A percentile compares a stretch with the other conserved stretches of the same genome.
phyloP scores from a whole-genome alignment of 2,888 invertebrate species.

The Drosophila setosimentum region DNA sequence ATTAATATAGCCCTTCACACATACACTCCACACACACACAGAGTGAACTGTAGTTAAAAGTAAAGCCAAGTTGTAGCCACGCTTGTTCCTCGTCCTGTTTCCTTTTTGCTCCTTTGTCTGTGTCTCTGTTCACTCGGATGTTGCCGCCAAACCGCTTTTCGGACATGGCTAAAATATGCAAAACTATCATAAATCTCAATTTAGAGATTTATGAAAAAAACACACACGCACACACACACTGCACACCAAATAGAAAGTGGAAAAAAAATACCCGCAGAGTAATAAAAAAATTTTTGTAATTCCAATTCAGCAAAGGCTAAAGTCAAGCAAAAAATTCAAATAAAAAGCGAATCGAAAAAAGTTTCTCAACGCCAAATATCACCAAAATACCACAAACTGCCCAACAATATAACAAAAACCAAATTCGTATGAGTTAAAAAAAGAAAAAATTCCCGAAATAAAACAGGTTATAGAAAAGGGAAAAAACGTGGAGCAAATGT shows the following conservation, averaged over 20 bases:
- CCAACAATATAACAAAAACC: conserved; percentile 68
- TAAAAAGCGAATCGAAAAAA: conserved; percentile 51
- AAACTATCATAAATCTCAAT: conserved; percentile 81
- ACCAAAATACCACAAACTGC: conserved; percentile 73
- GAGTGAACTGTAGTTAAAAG: conserved; percentile 53
- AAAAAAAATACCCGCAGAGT: conserved; percentile 56
- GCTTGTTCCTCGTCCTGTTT: conserved; percentile 20
- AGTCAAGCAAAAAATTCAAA: conserved; percentile 32
- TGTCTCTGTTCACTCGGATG: conserved; percentile 28
- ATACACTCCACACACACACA: conserved; percentile 16
- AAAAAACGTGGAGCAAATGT: conserved; percentile 34
- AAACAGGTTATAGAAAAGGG: conserved; percentile 24
- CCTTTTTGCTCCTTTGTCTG: conserved; percentile 21
- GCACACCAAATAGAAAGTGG: conserved; percentile 8
- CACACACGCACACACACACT: conserved; percentile 22
- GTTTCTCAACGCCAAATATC: conserved; percentile 72
- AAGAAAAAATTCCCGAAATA: not conserved
- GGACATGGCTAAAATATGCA: conserved; percentile 79
- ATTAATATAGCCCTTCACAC: conserved; percentile 63
- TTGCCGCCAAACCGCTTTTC: conserved; percentile 67
- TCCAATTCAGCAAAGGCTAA: conserved; percentile 66
- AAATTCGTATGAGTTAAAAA: conserved; percentile 36
- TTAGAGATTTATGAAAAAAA: conserved; percentile 80
- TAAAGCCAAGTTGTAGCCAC: conserved; percentile 47
- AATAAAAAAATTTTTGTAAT: conserved; percentile 77